Percentiles rank a stretch among this genome's conserved stretches.
These are phyloP conservation scores for Lingula anatina DNA, from an alignment of 2,888 invertebrate species.

Conservation along the genomic window DNA sequence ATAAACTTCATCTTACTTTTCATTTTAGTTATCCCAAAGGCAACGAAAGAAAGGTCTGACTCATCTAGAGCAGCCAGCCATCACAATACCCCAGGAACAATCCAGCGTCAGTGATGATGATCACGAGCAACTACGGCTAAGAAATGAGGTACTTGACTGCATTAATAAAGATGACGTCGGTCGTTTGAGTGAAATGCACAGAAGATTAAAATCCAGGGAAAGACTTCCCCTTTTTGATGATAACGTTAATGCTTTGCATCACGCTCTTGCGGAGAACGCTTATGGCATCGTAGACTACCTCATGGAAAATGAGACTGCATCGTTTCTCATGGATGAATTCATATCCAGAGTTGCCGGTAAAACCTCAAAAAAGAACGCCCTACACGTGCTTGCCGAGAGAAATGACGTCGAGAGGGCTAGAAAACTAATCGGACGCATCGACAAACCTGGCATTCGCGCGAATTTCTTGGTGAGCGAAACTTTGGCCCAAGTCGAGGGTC, in stretches of 20 bases:
- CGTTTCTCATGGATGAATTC: constrained; percentile 19
- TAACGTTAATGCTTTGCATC: constrained; percentile 19
- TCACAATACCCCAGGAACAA: too few species aligned
- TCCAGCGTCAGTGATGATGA: too few species aligned
- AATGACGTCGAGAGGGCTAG: constrained; percentile 24
- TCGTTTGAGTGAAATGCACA: not conserved
- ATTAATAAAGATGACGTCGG: too few species aligned
- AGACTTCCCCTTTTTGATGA: too few species aligned
- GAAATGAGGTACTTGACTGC: too few species aligned
- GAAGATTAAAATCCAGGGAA: not conserved
- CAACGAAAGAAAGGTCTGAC: too few species aligned
- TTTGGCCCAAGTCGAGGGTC: constrained; percentile 32
- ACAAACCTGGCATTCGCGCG: constrained; percentile 7
- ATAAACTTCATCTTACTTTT: too few species aligned
- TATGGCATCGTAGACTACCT: constrained; percentile 14
- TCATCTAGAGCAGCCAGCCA: too few species aligned
- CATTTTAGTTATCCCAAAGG: too few species aligned
- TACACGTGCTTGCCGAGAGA: constrained; percentile 35
- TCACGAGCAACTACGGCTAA: too few species aligned
- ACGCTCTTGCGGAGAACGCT: constrained; percentile 18
- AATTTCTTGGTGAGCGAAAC: not conserved
- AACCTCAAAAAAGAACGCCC: constrained; percentile 27
- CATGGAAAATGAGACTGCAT: constrained; percentile 12
- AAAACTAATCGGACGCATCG: constrained; percentile 7
- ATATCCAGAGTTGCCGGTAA: constrained; percentile 17